These are phyloP conservation scores for Papilio polyxenes DNA, from an alignment of 1,140 invertebrate species.

Conservation along the genomic window DNA sequence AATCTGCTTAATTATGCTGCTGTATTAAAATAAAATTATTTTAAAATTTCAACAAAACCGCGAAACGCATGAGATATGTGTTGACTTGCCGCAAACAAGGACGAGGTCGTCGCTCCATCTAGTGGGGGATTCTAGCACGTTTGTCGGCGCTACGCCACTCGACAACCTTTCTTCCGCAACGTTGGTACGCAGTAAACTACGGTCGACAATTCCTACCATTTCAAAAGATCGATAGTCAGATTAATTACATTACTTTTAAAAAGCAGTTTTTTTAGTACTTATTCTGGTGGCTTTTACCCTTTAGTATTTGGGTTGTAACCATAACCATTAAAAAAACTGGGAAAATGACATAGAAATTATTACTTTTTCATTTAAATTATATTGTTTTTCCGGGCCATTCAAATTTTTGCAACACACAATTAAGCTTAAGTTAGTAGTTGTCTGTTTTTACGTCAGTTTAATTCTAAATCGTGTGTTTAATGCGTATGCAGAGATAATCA, in stretches of 20 bases:
- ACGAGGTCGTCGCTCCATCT: constrained; percentile 34
- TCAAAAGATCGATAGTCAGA: not conserved
- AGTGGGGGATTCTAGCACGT: constrained; percentile 25
- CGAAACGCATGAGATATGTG: constrained; percentile 4
- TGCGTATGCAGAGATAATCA: not conserved
- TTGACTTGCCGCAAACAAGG: constrained; percentile 25
- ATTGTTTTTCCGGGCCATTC: too few species aligned
- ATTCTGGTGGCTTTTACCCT: too few species aligned
- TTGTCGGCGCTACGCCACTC: constrained; percentile 31
- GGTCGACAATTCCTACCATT: not conserved
- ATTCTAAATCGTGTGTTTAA: not conserved
- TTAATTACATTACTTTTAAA: not conserved
- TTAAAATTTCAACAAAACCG: not conserved
- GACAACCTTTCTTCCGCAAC: constrained; percentile 29
- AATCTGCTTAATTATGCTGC: too few species aligned
- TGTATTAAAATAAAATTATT: not conserved
- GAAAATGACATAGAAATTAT: too few species aligned
- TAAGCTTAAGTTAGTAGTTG: not conserved
- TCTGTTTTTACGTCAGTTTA: not conserved
- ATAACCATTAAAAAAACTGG: too few species aligned
- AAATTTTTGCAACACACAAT: too few species aligned
- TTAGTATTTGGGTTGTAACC: not conserved
- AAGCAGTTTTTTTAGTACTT: too few species aligned
- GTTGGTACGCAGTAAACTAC: not conserved
- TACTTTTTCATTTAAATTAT: too few species aligned